Base-by-base conservation (phyloP, 2,113 vertebrate genomes). In the Forbesichthys agassizii region DNA sequence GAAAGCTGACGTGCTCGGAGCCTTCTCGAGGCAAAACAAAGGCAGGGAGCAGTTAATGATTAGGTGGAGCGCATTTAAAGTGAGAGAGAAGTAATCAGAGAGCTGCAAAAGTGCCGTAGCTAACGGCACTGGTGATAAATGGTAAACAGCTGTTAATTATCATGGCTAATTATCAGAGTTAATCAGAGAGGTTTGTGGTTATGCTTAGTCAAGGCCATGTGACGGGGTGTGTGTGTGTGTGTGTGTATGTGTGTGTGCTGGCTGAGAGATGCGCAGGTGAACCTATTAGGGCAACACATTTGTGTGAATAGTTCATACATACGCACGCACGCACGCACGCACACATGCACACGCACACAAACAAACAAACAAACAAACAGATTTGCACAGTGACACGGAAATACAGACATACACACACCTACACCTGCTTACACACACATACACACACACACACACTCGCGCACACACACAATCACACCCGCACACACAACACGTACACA, bases 21-120 rank as follows among this genome's bases (percentile, higher is more conserved):
- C 57, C 77, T 66, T 78, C 85, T 74, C 1, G 20, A 74, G 81
- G 80, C 73, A 8, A 49, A 68, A 11, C 47, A 54, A 63, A 67
- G 47, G 48, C 46, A 51, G 48, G 53, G n/a, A 20, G 48, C 10
- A 62, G 74, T 77, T 74, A 85, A 86, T 88, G 61, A 84, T 77
- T 64, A 79, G 85, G 74, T 71, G 74, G 53, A 74, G 80, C 69
- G 77, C 73, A 80, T 74, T 73, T 18, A 70, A 78, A 81, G 68
- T 66, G 69, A 78, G 84, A 80, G 74, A 84, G 67, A 73, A 66
- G 62, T 68, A 76, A 81, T 84, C 70, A 82, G 68, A n/a, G 67
- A 55, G 70, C 46, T 58, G 75, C 57, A 33, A 14, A 27, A 36
- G 69, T 48, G 11, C 66, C 69, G 49, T 58, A 69, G 57, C 27